phyloP scores from a whole-genome alignment of 2,888 invertebrate species.

The Darwinula stevensoni region DNA sequence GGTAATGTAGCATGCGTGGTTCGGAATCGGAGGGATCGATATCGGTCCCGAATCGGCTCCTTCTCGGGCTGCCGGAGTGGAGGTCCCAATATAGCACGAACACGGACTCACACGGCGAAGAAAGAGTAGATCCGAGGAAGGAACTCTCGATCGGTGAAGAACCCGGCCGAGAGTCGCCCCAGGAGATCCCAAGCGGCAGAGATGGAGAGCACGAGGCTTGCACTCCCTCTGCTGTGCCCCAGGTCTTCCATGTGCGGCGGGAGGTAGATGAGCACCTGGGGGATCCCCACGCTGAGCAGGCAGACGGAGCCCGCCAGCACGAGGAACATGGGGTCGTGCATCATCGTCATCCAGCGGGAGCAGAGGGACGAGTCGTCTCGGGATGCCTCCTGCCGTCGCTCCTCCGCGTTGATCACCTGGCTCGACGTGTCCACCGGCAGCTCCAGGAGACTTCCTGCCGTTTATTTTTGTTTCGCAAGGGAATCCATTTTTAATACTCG shows the following conservation, averaged over 20 bases:
- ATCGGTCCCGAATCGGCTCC: too few relatives aligned
- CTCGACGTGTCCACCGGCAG: too few relatives aligned
- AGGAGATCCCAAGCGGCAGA: slow-evolving; percentile 38
- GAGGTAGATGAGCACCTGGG: slow-evolving; percentile 39
- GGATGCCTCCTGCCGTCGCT: too few relatives aligned
- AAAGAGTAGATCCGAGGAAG: slow-evolving; percentile 39
- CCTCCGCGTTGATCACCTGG: too few relatives aligned
- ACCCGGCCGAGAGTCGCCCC: slow-evolving; percentile 37
- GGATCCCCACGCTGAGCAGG: slow-evolving; percentile 42
- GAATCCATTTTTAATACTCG: too few relatives aligned
- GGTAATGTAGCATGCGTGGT: too few relatives aligned
- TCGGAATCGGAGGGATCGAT: too few relatives aligned
- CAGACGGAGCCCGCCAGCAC: slow-evolving; percentile 38
- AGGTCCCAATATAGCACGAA: too few relatives aligned
- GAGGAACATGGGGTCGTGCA: slow-evolving; percentile 34
- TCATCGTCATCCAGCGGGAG: slow-evolving; percentile 30
- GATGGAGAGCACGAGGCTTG: slow-evolving; percentile 37
- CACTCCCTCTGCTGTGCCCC: slow-evolving; percentile 28
- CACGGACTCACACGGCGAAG: slow-evolving; percentile 31
- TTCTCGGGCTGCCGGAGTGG: too few relatives aligned
- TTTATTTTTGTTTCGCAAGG: too few relatives aligned
- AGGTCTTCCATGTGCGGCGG: slow-evolving; percentile 37
- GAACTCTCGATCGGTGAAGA: slow-evolving; percentile 35
- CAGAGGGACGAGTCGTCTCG: too few relatives aligned
- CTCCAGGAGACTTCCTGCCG: too few relatives aligned